These are phyloP conservation scores for Ochropleura plecta DNA, from an alignment of 2,888 invertebrate species.

Conservation along the genomic window DNA sequence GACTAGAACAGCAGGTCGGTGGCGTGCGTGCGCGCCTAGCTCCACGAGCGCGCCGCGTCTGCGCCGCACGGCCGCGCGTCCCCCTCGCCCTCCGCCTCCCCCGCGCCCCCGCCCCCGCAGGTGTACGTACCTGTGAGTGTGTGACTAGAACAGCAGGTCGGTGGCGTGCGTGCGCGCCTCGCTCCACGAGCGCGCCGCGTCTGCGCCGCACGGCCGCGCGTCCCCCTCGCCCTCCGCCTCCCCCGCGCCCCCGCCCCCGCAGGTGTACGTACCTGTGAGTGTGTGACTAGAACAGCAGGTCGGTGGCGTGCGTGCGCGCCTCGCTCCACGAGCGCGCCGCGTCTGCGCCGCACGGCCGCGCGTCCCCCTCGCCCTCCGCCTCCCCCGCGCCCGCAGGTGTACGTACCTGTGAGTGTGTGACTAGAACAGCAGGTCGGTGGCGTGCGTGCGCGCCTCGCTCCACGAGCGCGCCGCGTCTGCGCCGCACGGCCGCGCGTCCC, in stretches of 20 bases:
- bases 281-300: conserved; percentile 84
- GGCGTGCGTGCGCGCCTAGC: conserved; percentile 81
- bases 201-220: conserved; percentile 80
- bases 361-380: conserved; percentile 65
- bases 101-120: conserved; percentile 42
- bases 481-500: conserved; percentile 78
- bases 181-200: conserved; percentile 83
- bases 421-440: conserved; percentile 87
- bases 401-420: conserved; percentile 47
- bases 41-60: conserved; percentile 82
- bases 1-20: conserved; percentile 87
- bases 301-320: conserved; percentile 81
- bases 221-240: conserved; percentile 59
- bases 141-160: conserved; percentile 85
- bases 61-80: conserved; percentile 81
- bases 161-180: conserved; percentile 82
- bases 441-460: conserved; percentile 83
- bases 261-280: conserved; percentile 34
- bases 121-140: conserved; percentile 37
- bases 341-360: conserved; percentile 79
- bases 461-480: conserved; percentile 82
- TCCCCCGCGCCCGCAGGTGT: conserved; percentile 38
- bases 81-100: conserved; percentile 37
- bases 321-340: conserved; percentile 85
- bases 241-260: conserved; percentile 42